Conservation (phyloP, 2,888 invertebrate genomes). For the Campaea margaritaria region DNA sequence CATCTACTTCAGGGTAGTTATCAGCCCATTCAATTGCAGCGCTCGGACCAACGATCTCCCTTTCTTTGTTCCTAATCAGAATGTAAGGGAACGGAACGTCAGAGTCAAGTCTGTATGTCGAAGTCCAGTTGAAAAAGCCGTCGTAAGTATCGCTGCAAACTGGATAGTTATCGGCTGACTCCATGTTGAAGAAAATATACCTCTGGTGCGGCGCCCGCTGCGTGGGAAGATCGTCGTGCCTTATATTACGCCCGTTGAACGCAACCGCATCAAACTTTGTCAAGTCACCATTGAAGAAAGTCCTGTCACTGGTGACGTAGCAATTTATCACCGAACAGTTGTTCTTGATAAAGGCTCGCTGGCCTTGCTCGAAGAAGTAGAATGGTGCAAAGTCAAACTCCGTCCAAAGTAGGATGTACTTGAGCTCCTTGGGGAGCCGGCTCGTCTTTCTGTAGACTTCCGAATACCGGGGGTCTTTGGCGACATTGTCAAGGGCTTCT, state of each 20-base stretch:
- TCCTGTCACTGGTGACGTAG: constrained; percentile 62
- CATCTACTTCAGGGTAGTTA: constrained; percentile 44
- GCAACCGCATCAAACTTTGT: constrained; percentile 69
- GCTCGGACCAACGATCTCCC: constrained; percentile 67
- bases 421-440: constrained; percentile 59
- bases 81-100: constrained; percentile 72
- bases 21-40: constrained; percentile 55
- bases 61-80: constrained; percentile 55
- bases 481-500: constrained; percentile 66
- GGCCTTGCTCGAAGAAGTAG: constrained; percentile 60
- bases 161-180: constrained; percentile 72
- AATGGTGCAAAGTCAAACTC: constrained; percentile 60
- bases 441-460: constrained; percentile 64
- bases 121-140: constrained; percentile 77
- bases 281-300: constrained; percentile 57
- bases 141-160: constrained; percentile 62
- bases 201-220: constrained; percentile 63
- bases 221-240: constrained; percentile 51
- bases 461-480: constrained; percentile 62
- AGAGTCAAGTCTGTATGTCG: constrained; percentile 73
- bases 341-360: constrained; percentile 63
- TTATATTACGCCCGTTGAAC: constrained; percentile 69
- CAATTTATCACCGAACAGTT: constrained; percentile 70
- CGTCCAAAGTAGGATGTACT: constrained; percentile 73
- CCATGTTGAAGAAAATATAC: constrained; percentile 73